Percentiles rank a stretch among this genome's conserved stretches.
These are phyloP conservation scores for Ectropis crepuscularia DNA, from an alignment of 2,888 invertebrate genomes.

Conservation along the genomic window DNA sequence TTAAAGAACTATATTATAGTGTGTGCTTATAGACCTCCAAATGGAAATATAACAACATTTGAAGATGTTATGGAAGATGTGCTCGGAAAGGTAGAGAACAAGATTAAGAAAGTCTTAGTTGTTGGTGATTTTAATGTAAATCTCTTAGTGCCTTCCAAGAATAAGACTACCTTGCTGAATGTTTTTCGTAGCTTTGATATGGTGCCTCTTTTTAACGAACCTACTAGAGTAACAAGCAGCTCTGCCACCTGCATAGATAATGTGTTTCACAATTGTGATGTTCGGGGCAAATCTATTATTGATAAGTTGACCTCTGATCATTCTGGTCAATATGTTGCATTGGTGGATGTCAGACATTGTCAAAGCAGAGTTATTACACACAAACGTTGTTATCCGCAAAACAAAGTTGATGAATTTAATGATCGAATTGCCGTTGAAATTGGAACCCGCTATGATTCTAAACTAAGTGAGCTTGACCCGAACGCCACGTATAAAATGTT, in stretches of 20 bases:
- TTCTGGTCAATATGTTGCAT: not conserved
- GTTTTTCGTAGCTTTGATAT: conserved; percentile 1
- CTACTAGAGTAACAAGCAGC: not conserved
- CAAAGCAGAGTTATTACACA: not conserved
- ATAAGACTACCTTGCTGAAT: not conserved
- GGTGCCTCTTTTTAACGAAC: conserved; percentile 1
- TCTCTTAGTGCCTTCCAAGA: not conserved
- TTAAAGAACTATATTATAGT: conserved; percentile 2
- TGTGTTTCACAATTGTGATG: not conserved
- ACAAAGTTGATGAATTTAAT: conserved; percentile 1
- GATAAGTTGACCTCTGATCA: conserved; percentile 3
- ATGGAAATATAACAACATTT: not conserved
- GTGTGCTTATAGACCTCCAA: not conserved
- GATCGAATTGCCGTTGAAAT: not conserved
- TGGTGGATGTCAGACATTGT: not conserved
- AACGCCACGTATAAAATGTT: not conserved
- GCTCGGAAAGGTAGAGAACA: not conserved
- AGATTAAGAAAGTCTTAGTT: conserved; percentile 1
- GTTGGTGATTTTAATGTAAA: too few species aligned
- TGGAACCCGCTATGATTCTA: too few species aligned
- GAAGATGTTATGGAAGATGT: conserved; percentile 7
- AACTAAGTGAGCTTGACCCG: not conserved
- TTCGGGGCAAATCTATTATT: not conserved
- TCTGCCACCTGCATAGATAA: conserved; percentile 1
- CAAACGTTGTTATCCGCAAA: not conserved